Evolutionary conservation across 2,888 invertebrate genomes (phyloP).

Genomic region (Hyles lineata): DNA sequence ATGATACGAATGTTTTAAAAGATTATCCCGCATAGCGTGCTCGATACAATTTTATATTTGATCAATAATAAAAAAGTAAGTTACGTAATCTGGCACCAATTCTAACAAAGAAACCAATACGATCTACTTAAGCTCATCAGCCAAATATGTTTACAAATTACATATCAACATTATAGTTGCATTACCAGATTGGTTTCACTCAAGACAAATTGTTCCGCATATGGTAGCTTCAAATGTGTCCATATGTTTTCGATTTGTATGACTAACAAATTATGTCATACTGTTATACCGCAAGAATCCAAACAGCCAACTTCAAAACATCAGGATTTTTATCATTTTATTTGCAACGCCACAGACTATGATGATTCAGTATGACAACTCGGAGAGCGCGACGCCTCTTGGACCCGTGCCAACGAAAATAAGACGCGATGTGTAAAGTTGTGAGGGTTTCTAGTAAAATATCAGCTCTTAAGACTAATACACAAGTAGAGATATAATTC

Average conservation of each 20-base stretch:
- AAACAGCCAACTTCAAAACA: constrained; percentile 12
- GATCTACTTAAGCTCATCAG: background rate
- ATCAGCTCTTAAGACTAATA: constrained; percentile 25
- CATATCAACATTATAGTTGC: background rate
- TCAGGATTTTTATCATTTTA: constrained; percentile 23
- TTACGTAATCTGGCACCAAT: too few relatives aligned
- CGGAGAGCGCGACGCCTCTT: constrained; percentile 3
- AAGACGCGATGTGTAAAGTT: constrained; percentile 20
- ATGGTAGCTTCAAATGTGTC: background rate
- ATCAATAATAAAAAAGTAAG: too few relatives aligned
- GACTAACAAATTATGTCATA: constrained; percentile 24
- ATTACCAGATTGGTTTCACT: background rate
- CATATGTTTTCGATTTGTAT: constrained; percentile 20
- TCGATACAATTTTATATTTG: too few relatives aligned
- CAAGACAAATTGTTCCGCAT: constrained; percentile 7
- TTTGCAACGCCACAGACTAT: constrained; percentile 23
- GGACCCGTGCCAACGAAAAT: constrained; percentile 20
- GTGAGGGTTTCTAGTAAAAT: constrained; percentile 20
- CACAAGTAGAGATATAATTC: constrained; percentile 12
- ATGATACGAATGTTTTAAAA: too few relatives aligned
- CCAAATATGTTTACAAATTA: background rate
- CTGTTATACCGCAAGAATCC: constrained; percentile 6
- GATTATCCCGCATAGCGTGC: too few relatives aligned
- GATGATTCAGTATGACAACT: constrained; percentile 26
- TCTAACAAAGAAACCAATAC: too few relatives aligned